Evolutionary conservation across 2,888 invertebrate genomes (phyloP).

Genomic region (Morpho deidamia): DNA sequence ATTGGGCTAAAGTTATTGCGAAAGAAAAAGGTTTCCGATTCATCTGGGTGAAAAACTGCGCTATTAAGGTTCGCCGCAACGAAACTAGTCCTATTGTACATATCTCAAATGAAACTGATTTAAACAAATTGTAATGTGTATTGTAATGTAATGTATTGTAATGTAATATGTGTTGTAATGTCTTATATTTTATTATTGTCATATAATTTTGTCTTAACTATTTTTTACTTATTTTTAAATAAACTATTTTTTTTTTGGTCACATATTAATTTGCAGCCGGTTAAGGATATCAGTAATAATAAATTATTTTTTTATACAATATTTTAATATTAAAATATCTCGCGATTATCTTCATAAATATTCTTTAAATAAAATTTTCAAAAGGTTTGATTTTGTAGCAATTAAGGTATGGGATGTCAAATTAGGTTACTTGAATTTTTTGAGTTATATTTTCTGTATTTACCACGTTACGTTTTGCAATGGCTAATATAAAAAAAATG

Average conservation of each 20-base stretch:
- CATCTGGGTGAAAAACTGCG: background rate
- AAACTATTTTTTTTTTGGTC: background rate
- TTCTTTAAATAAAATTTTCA: background rate
- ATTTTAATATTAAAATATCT: background rate
- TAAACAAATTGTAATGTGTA: background rate
- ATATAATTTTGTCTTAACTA: background rate
- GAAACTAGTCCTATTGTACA: background rate
- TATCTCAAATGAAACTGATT: background rate
- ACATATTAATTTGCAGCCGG: background rate
- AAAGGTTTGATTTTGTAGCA: background rate
- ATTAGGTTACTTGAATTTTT: background rate
- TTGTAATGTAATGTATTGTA: background rate
- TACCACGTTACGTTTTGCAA: background rate
- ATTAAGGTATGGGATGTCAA: background rate
- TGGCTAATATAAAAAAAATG: background rate
- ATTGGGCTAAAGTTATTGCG: no score
- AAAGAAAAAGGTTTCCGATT: slow-evolving; percentile 1
- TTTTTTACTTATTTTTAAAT: background rate
- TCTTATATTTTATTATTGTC: background rate
- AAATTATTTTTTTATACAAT: background rate
- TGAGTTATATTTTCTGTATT: no score
- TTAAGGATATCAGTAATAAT: background rate
- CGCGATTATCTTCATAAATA: background rate
- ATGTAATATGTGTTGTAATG: no score
- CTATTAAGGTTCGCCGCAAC: background rate